phyloP scores from a whole-genome alignment of 2,888 invertebrate species.

The Augochlorella aurata region DNA sequence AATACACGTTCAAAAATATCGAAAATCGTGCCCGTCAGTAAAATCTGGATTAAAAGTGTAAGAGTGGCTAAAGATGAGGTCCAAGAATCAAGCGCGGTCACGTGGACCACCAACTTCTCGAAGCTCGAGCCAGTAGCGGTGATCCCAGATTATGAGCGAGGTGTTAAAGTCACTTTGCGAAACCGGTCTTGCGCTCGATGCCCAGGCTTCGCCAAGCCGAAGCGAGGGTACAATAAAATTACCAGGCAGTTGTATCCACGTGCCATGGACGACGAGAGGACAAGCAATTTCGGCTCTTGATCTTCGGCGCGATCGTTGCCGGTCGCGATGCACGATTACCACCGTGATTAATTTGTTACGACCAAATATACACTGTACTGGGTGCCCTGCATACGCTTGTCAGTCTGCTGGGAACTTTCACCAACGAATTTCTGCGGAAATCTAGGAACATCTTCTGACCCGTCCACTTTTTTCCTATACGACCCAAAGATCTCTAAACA shows the following conservation, averaged over 20 bases:
- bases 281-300: slow-evolving; percentile 31
- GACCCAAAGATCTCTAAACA: too few relatives aligned
- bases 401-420: not conserved
- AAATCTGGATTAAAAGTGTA: too few relatives aligned
- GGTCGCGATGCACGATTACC: not conserved
- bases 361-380: not conserved
- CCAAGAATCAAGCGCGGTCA: slow-evolving; percentile 37
- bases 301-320: not conserved
- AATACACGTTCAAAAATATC: too few relatives aligned
- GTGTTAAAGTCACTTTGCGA: slow-evolving; percentile 66
- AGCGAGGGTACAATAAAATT: slow-evolving; percentile 53
- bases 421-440: not conserved
- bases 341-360: slow-evolving; percentile 20
- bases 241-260: slow-evolving; percentile 55
- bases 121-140: slow-evolving; percentile 56
- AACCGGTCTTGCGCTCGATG: slow-evolving; percentile 58
- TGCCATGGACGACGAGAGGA: slow-evolving; percentile 38
- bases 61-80: not conserved
- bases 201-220: slow-evolving; percentile 22
- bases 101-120: slow-evolving; percentile 56
- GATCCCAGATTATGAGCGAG: slow-evolving; percentile 62
- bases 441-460: not conserved
- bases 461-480: too few relatives aligned
- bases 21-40: too few relatives aligned
- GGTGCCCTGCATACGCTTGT: not conserved